These are phyloP conservation scores for Sebastes jordani DNA, from an alignment of 2,797 vertebrate species.

Conservation along the genomic window DNA sequence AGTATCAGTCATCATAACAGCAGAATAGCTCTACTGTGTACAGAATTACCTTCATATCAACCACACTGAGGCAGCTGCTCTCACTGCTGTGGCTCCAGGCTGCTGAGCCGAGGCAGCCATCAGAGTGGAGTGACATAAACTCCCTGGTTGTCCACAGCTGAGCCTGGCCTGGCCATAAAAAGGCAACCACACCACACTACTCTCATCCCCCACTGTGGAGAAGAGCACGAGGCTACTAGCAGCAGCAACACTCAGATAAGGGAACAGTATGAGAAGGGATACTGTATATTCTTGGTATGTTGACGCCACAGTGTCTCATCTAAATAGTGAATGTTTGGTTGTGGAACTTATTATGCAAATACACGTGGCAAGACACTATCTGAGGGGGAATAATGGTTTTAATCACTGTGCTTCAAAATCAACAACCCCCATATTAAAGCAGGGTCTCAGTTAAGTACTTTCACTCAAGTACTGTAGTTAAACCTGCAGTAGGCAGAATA, in stretches of 20 bases:
- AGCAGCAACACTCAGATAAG: background rate
- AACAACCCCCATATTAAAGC: background rate
- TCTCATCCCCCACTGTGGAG: slow-evolving; percentile 33
- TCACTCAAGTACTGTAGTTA: background rate
- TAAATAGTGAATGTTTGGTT: background rate
- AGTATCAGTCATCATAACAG: background rate
- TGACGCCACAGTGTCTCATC: background rate
- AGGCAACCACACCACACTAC: slow-evolving; percentile 53
- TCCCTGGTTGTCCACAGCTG: slow-evolving; percentile 1
- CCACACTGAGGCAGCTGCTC: slow-evolving; percentile 44
- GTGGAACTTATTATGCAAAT: background rate
- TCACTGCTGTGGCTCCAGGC: slow-evolving; percentile 6
- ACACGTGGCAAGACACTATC: background rate
- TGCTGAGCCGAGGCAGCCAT: background rate
- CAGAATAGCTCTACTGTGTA: background rate
- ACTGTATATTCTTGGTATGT: background rate
- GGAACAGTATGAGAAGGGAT: background rate
- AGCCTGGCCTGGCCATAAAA: slow-evolving; percentile 68
- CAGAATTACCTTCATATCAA: background rate
- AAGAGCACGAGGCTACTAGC: background rate
- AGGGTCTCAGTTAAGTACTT: background rate
- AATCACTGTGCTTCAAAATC: background rate
- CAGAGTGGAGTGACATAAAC: no score
- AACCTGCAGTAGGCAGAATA: no score
- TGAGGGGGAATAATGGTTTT: background rate